A percentile compares a stretch with the other conserved stretches of the same genome.
These are phyloP conservation scores for Cotesia vestalis DNA, from an alignment of 1,140 invertebrate genomes.

Conservation along the genomic window DNA sequence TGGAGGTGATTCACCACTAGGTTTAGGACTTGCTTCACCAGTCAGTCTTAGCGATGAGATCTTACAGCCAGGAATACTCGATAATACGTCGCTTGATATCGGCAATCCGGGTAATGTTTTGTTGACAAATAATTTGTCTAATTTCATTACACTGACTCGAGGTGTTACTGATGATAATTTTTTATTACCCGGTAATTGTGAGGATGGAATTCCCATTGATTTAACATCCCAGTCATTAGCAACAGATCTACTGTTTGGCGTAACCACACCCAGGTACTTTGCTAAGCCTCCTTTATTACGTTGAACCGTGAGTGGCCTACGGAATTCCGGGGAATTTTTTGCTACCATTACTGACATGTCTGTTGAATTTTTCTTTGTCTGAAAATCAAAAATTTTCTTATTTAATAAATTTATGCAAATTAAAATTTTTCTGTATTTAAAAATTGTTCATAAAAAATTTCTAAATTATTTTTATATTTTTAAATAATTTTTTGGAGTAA, in stretches of 20 bases:
- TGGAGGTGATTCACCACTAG: conserved; percentile 35
- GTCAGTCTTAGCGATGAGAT: conserved; percentile 55
- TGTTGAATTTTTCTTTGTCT: conserved; percentile 39
- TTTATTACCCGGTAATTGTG: conserved; percentile 38
- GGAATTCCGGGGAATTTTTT: conserved; percentile 60
- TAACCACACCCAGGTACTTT: conserved; percentile 55
- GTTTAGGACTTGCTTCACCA: conserved; percentile 47
- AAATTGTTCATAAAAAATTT: too few species aligned
- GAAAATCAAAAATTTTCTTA: conserved; percentile 16
- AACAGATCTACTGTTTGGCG: conserved; percentile 37
- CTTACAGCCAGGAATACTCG: conserved; percentile 51
- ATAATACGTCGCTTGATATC: conserved; percentile 51
- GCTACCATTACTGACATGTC: conserved; percentile 60
- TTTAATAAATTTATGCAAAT: neutral
- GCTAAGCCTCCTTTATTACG: conserved; percentile 59
- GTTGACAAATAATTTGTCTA: conserved; percentile 53
- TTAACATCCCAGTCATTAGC: conserved; percentile 53
- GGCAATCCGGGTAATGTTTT: conserved; percentile 52
- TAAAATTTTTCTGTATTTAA: too few species aligned
- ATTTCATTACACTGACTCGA: conserved; percentile 47
- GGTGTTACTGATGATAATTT: conserved; percentile 50
- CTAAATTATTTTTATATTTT: too few species aligned
- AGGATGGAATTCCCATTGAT: conserved; percentile 48
- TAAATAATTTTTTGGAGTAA: too few species aligned
- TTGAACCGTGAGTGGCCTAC: conserved; percentile 59